Evolutionary conservation across 2,113 vertebrate species (phyloP), one percentile per base, ranked within the genome.

Genomic region (Silurus glanis): DNA sequence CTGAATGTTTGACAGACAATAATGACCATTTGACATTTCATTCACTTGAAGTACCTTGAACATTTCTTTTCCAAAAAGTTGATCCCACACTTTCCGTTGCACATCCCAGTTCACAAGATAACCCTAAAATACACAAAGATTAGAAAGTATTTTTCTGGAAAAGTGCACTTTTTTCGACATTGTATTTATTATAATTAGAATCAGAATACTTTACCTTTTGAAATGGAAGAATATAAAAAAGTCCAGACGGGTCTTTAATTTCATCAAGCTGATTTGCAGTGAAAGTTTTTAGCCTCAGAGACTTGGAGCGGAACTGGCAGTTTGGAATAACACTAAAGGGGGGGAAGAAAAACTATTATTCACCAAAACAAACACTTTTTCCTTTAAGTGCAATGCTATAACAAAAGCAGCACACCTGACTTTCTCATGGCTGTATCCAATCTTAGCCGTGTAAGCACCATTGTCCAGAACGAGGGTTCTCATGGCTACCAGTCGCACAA

Each of bases 81-180:
- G 97, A 92, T 99, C 97, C 98, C 98, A 99, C 53, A 99, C 98
- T 90, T 99, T 98, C 89, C 98, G 96, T 90, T 99, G 98, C 85
- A 99, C 98, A 92, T 99, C 98, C 98, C 98, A 99, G 91, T 99
- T 99, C 37, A 99, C 98, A 92, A 99, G 94, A 86, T 99, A 99
- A 67, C 98, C 98, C 98, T 82, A 91, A 90, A 58, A 87, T 1
- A 58, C 25, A 66, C 0, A 12, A 79, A n/a, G 6, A 83, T 8
- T 8, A 62, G 16, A 71, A 9, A 47, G 23, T 6, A 9, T 21
- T 72, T 71, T 72, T 37, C 2, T 0, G 12, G 10, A 56, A 37
- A 61, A 56, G 51, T 2, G 9, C 0, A 61, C 9, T 23, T 1
- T 1, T 37, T 58, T 58, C 14, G 6, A 56, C 0, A 17, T 1